Conservation (phyloP, 2,797 vertebrate species). For the Poeciliopsis presidionis region DNA sequence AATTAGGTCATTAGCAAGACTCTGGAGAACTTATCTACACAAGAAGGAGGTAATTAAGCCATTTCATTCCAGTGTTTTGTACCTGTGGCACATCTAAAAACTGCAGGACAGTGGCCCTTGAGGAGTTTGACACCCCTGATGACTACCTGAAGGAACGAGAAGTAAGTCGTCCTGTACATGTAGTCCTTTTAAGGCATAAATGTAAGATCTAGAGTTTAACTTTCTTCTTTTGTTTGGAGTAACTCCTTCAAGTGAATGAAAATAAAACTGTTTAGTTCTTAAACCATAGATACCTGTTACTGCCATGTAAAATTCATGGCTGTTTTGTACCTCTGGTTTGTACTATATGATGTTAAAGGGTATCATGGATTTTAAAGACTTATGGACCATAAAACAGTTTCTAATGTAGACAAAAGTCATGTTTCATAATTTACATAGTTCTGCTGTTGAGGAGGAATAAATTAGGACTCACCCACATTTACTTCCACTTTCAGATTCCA, state of each 20-base stretch:
- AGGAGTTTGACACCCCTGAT: neutral
- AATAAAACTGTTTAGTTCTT: neutral
- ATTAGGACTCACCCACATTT: neutral
- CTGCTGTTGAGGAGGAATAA: neutral
- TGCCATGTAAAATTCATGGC: neutral
- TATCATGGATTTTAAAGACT: neutral
- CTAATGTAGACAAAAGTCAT: neutral
- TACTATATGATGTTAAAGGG: neutral
- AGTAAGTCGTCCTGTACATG: conserved; percentile 2
- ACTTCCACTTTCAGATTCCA: neutral
- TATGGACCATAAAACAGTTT: neutral
- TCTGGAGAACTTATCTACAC: no score
- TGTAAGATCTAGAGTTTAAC: neutral
- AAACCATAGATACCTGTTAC: neutral
- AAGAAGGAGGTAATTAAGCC: no score
- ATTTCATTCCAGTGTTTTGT: no score
- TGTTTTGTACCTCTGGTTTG: neutral
- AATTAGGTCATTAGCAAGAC: no score
- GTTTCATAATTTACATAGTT: neutral
- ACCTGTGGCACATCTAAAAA: no score
- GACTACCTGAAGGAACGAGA: conserved; percentile 36
- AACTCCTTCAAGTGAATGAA: neutral
- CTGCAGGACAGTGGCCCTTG: no score
- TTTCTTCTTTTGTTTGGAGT: neutral
- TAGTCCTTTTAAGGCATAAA: neutral